Evolutionary conservation across 2,797 vertebrate species (phyloP), one percentile per base, ranked within the genome.

Genomic region (Acanthis flammea): DNA sequence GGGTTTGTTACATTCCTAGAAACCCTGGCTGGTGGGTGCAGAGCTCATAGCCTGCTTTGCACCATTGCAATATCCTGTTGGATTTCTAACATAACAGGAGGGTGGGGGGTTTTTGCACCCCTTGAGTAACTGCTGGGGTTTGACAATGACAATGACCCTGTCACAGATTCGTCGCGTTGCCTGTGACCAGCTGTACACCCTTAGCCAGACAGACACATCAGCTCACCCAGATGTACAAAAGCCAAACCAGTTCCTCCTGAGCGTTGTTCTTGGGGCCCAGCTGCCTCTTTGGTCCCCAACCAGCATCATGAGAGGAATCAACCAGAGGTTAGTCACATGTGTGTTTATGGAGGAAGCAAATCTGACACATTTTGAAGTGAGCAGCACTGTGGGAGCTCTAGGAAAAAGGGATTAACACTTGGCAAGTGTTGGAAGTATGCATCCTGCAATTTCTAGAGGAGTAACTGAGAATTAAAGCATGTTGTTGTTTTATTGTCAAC

Each of bases 281-380:
- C 98, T 99, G 92, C 99, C 99, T 2, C 98, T 99, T 39, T 99
- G 99, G 99, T 99, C 99, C 91, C 99, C 99, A 21, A 99, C 99
- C 23, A 99, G 99, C 76, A 98, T 99, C 81, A 99, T 99, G 99
- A 99, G 99, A 96, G 99, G 99, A 45, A 98, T 99, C 97, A 99
- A 99, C 97, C 99, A 99, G 97, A 99, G 99, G 99, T 99, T 95
- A 41, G 91, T 48, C 66, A 62, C 13, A 9, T 15, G 4, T 10
- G 3, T 67, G 33, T 39, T 86, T 51, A 3, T 14, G 45, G 37
- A 84, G 41, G 33, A 89, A 77, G 41, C 21, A 74, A 77, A 60
- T 62, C 18, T 62, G 19, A 13, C 35, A 6, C 7, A 0, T 45
- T 72, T 77, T 57, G 31, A 35, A 60, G 22, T 7, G 8, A 75